Evolutionary conservation across 2,113 vertebrate species (phyloP), one percentile per base, ranked within the genome.

Genomic region (Salvator merianae): DNA sequence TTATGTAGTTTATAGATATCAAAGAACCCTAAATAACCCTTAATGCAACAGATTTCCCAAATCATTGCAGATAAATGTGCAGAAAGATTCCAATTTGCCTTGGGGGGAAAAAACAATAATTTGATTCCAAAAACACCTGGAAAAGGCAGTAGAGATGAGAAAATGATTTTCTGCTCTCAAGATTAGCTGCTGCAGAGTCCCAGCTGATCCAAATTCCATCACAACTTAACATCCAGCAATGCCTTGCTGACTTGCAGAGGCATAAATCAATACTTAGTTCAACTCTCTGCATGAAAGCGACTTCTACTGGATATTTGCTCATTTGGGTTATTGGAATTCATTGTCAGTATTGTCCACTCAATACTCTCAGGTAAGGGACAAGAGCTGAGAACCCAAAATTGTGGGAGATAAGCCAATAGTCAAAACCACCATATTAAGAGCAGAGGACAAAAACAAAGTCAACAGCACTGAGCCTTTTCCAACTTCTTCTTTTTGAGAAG

Each of bases 311-410:
- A 65, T 26, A 50, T 32, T 70, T 50, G 73, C 43, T 72, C 55
- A 40, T 71, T 91, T 66, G 85, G 70, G 63, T 79, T 83, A 85
- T 89, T 94, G 81, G 75, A 91, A 91, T 86, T 92, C 83, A 70
- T 72, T 85, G 83, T 88, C 79, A 50, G 79, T 36, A 84, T 38
- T 69, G 40, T 89, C 75, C 90, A 89, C 90, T 91, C 80, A 92
- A 83, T 89, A 72, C 81, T 83, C 70, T 43, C 13, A 63, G 12
- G 22, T 2, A 10, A 8, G 34, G 34, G 24, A 22, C 53, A 63
- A 34, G 68, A 34, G 68, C 68, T 69, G n/a, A 34, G 68, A 34
- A 36, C 5, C 14, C 68, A 69, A 34, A 16, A 36, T 34, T 34
- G 55, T 59, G n/a, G n/a, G 68, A 34, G 32, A 34, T 7, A 69